Evolutionary conservation across 2,113 vertebrate genomes (phyloP).

Genomic region (Phoenicopterus ruber): DNA sequence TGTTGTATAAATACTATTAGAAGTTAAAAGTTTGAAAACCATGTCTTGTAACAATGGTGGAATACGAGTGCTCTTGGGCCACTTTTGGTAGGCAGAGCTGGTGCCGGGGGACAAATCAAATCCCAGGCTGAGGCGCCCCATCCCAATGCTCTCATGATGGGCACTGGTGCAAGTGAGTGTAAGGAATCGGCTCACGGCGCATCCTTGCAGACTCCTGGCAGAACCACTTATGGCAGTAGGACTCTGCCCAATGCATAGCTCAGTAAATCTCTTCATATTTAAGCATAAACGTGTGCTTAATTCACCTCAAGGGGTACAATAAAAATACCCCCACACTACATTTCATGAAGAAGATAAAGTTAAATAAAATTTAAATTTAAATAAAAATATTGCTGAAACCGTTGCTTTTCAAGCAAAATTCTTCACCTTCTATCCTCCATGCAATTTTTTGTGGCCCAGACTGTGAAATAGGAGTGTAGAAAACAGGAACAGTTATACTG

Average conservation of each 20-base stretch:
- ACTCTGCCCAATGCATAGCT: neutral
- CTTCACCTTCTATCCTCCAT: neutral
- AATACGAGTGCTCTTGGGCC: neutral
- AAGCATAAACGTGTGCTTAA: neutral
- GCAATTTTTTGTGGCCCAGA: neutral
- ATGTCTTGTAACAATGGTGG: neutral
- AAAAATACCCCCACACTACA: neutral
- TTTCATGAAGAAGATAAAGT: neutral
- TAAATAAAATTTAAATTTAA: neutral
- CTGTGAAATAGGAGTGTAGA: neutral
- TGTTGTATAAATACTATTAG: neutral
- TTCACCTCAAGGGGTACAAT: neutral
- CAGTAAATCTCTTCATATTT: neutral
- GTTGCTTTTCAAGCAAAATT: neutral
- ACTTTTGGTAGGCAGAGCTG: neutral
- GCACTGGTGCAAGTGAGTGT: too few species aligned
- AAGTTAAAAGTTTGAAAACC: neutral
- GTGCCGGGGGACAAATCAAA: accelerated
- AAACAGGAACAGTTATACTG: neutral
- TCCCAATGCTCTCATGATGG: accelerated
- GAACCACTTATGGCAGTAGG: neutral
- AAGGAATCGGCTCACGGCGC: accelerated
- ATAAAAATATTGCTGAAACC: neutral
- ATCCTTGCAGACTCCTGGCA: neutral
- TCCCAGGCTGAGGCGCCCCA: accelerated